Evolutionary conservation across 2,888 invertebrate species (phyloP).

Genomic region (Exephanes ischioxanthus): DNA sequence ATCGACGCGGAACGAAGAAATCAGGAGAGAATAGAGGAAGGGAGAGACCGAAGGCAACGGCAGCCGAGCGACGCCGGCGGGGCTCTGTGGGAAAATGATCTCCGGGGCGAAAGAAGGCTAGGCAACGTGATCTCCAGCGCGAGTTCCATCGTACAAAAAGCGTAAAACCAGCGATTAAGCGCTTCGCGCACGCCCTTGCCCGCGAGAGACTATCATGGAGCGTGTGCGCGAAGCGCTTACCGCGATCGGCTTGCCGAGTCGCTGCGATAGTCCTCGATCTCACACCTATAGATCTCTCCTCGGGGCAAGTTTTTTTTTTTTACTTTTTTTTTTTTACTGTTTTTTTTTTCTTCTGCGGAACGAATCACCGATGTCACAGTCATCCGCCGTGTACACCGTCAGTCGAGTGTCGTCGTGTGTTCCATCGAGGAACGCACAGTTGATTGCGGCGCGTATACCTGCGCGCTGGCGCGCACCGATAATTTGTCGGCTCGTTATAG

Average conservation of each 20-base stretch:
- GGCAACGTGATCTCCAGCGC: constrained; percentile 64
- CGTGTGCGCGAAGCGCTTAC: constrained; percentile 38
- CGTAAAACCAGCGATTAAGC: constrained; percentile 84
- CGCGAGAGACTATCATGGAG: constrained; percentile 57
- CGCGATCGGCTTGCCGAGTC: constrained; percentile 28
- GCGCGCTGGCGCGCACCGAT: constrained; percentile 10
- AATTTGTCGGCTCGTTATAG: constrained; percentile 49
- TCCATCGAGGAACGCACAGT: background rate
- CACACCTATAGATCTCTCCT: constrained; percentile 21
- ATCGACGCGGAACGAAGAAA: constrained; percentile 49
- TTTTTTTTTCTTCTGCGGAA: background rate
- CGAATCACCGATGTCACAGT: constrained; percentile 8
- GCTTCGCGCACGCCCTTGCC: constrained; percentile 82
- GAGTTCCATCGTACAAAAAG: constrained; percentile 81
- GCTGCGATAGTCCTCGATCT: constrained; percentile 30
- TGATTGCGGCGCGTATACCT: background rate
- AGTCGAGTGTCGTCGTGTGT: background rate
- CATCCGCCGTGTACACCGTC: background rate
- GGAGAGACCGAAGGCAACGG: constrained; percentile 57
- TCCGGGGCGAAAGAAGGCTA: constrained; percentile 73
- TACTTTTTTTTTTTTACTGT: background rate
- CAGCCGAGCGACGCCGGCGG: constrained; percentile 72
- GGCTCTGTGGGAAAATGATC: constrained; percentile 84
- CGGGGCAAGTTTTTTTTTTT: background rate
- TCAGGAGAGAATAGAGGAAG: constrained; percentile 38